Evolutionary conservation across 1,140 invertebrate species (phyloP).

Genomic region (Ericerus pela): DNA sequence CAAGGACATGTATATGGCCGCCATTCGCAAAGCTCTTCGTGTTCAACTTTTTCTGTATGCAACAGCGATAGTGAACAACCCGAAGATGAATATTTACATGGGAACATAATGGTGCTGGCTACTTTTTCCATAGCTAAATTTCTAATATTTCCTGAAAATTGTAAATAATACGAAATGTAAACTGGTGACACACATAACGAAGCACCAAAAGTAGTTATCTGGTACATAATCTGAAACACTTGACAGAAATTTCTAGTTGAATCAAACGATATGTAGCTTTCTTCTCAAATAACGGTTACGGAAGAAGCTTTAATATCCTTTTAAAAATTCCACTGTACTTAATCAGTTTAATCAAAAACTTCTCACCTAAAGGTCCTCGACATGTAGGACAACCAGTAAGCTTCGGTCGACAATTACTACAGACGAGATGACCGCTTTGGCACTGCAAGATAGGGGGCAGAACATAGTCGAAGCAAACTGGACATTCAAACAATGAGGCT

Average conservation of each 20-base stretch:
- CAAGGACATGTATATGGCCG: slow-evolving; percentile 95
- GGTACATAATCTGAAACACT: too few relatives aligned
- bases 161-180: too few relatives aligned
- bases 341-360: too few relatives aligned
- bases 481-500: slow-evolving; percentile 94
- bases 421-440: slow-evolving; percentile 76
- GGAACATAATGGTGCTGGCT: slow-evolving; percentile 93
- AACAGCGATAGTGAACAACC: slow-evolving; percentile 86
- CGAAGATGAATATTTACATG: slow-evolving; percentile 95
- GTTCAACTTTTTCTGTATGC: slow-evolving; percentile 92
- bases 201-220: too few relatives aligned
- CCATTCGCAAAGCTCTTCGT: slow-evolving; percentile 96
- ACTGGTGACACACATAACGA: too few relatives aligned
- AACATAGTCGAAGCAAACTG: slow-evolving; percentile 99
- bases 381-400: slow-evolving; percentile 95
- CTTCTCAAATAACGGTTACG: too few relatives aligned
- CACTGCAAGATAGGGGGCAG: slow-evolving; percentile 87
- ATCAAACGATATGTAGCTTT: too few relatives aligned
- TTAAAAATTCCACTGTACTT: too few relatives aligned
- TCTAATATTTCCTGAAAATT: slow-evolving; percentile 80
- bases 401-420: slow-evolving; percentile 90
- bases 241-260: too few relatives aligned
- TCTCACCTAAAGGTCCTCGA: slow-evolving; percentile 68
- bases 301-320: too few relatives aligned
- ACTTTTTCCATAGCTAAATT: slow-evolving; percentile 99